Base-by-base conservation (phyloP, 2,113 vertebrate genomes). In the Melospiza georgiana region DNA sequence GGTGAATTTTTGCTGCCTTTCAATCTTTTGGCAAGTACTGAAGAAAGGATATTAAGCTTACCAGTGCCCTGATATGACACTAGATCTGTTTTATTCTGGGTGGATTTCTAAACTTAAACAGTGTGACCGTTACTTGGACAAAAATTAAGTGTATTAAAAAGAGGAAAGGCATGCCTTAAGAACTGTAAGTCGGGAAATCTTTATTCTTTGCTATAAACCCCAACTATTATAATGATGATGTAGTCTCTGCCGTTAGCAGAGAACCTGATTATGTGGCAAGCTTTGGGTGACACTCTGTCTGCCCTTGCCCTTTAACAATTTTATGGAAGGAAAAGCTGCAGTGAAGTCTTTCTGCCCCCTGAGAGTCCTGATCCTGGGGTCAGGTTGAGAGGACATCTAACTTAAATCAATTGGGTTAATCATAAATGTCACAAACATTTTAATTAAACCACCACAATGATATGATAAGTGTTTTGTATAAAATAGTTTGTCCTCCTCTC, bases 381-480 rank as follows among this genome's bases (percentile, higher is more conserved):
- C 46, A 44, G 24, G 52, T 52, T 84, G 58, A 68, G 24, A 91
- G 43, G 14, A 82, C 20, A 57, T 48, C 62, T 75, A 89, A 76
- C 19, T 35, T 84, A 49, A 58, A 71, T 78, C 74, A 52, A 2
- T 48, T 57, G 19, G 23, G 62, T 78, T 89, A 95, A 91, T 87
- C 30, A 82, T 68, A 93, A 82, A 84, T 87, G 49, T 55, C 66
- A 78, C 7, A 10, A 89, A 82, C 46, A 78, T 78, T 91, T 78
- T 84, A 87, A 87, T 95, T 91, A 84, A 89, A 82, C 30, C 28
- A 4, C 10, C 23, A 37, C 54, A 78, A 44, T 44, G 12, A 51
- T 74, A 74, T 23, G 37, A 55, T 48, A 23, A 89, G 10, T 5
- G 2, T 71, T 92, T 79, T 57, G 6, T 84, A 52, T 48, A 62